Evolutionary conservation across 2,888 invertebrate species (phyloP).

Genomic region (Balanococcus diminutus): DNA sequence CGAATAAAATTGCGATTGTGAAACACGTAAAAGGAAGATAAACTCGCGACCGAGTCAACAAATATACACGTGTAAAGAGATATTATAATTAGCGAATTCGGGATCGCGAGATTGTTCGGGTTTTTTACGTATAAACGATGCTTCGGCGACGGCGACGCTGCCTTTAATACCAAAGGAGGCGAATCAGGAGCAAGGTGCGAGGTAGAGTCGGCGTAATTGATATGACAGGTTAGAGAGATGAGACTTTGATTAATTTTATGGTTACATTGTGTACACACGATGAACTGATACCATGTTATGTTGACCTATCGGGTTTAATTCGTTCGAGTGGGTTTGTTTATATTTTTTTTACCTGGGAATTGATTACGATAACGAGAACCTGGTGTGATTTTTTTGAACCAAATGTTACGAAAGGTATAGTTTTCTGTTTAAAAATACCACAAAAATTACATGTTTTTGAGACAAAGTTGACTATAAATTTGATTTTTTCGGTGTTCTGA

Average conservation of each 20-base stretch:
- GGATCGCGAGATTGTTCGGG: not conserved
- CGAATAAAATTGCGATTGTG: not conserved
- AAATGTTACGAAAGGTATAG: too few species aligned
- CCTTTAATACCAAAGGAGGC: not conserved
- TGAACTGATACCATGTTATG: not conserved
- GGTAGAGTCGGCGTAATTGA: not conserved
- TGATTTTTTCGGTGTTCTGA: too few species aligned
- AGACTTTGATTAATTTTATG: constrained; percentile 3
- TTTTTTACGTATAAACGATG: not conserved
- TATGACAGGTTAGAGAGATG: constrained; percentile 19
- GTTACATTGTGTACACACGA: not conserved
- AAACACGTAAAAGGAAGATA: not conserved
- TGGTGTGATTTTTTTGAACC: too few species aligned
- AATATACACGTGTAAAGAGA: constrained; percentile 6
- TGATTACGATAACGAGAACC: too few species aligned
- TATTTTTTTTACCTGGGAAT: too few species aligned
- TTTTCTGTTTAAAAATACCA: too few species aligned
- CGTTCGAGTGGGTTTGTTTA: not conserved
- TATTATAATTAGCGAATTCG: not conserved
- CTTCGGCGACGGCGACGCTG: not conserved
- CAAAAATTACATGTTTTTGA: too few species aligned
- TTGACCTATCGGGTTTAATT: not conserved
- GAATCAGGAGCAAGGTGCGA: not conserved
- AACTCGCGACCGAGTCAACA: not conserved
- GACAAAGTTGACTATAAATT: too few species aligned